Conservation (phyloP, 1,140 invertebrate genomes). For the Trichogramma pretiosum region DNA sequence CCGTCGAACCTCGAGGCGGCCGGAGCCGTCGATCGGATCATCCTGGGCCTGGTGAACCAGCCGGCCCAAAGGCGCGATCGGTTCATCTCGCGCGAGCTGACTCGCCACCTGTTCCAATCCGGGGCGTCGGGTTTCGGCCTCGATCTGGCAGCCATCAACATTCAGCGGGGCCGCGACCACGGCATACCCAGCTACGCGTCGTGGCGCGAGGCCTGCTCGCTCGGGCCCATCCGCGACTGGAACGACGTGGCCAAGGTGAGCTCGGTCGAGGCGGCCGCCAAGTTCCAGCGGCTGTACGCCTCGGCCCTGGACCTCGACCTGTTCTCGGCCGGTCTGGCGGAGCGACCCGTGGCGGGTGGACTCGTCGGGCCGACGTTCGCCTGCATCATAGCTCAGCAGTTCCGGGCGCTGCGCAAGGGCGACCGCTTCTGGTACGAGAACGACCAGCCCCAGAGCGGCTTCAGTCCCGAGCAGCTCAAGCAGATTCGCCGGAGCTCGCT, state of each 20-base stretch:
- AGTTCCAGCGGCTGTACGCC: slow-evolving; percentile 57
- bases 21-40: slow-evolving; percentile 68
- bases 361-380: slow-evolving; percentile 91
- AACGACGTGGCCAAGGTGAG: slow-evolving; percentile 66
- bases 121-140: slow-evolving; percentile 63
- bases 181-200: slow-evolving; percentile 74
- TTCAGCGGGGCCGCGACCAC: slow-evolving; percentile 83
- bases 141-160: slow-evolving; percentile 82
- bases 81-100: slow-evolving; percentile 72
- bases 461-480: slow-evolving; percentile 74
- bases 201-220: slow-evolving; percentile 73
- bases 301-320: slow-evolving; percentile 81
- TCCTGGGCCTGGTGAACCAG: slow-evolving; percentile 69
- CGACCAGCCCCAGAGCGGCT: slow-evolving; percentile 60
- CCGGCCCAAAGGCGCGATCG: slow-evolving; percentile 71
- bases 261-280: slow-evolving; percentile 54
- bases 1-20: slow-evolving; percentile 51
- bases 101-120: slow-evolving; percentile 80
- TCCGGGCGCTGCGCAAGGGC: slow-evolving; percentile 75
- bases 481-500: slow-evolving; percentile 74
- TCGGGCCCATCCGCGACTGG: slow-evolving; percentile 63
- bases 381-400: slow-evolving; percentile 91
- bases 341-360: slow-evolving; percentile 69
- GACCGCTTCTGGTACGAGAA: slow-evolving; percentile 93
- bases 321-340: slow-evolving; percentile 81